These are phyloP conservation scores for Eclectus roratus DNA, from an alignment of 2,113 vertebrate species.

Conservation along the genomic window DNA sequence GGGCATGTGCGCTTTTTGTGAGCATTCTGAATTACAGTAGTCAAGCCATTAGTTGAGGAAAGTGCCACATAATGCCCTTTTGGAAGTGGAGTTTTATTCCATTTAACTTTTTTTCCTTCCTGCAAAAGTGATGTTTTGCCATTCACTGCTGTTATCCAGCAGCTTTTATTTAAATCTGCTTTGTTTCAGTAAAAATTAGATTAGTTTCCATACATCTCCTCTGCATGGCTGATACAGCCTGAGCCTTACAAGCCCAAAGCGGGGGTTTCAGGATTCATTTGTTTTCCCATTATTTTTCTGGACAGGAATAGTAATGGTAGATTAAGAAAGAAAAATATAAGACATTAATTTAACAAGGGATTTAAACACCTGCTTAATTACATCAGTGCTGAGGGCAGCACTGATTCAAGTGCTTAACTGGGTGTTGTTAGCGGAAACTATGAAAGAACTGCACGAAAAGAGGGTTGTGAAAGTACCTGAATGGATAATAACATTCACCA, in stretches of 20 bases:
- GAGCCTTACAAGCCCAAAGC: not conserved
- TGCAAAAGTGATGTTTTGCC: not conserved
- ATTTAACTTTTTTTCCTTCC: not conserved
- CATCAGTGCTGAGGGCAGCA: conserved; percentile 56
- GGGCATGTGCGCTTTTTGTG: not conserved
- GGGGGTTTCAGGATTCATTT: conserved; percentile 24
- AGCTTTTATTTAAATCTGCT: not conserved
- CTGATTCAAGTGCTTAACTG: conserved; percentile 52
- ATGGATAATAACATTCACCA: not conserved
- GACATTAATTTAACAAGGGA: conserved; percentile 46
- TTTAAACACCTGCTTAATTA: conserved; percentile 65
- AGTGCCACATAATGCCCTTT: conserved; percentile 33
- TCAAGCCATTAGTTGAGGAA: conserved; percentile 3
- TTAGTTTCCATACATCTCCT: not conserved
- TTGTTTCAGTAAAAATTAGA: not conserved
- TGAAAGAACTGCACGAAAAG: not conserved
- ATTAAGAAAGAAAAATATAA: conserved; percentile 50
- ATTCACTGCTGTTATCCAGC: not conserved
- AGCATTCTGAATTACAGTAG: not conserved
- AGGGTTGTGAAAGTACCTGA: conserved; percentile 2
- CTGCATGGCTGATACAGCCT: not conserved
- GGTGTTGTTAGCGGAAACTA: conserved; percentile 39
- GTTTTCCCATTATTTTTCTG: conserved; percentile 44
- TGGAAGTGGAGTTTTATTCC: conserved; percentile 35
- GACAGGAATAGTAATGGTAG: conserved; percentile 34